A percentile compares a stretch with the other conserved stretches of the same genome.
phyloP scores from a whole-genome alignment of 2,888 invertebrate genomes.

The Argyresthia albistria region DNA sequence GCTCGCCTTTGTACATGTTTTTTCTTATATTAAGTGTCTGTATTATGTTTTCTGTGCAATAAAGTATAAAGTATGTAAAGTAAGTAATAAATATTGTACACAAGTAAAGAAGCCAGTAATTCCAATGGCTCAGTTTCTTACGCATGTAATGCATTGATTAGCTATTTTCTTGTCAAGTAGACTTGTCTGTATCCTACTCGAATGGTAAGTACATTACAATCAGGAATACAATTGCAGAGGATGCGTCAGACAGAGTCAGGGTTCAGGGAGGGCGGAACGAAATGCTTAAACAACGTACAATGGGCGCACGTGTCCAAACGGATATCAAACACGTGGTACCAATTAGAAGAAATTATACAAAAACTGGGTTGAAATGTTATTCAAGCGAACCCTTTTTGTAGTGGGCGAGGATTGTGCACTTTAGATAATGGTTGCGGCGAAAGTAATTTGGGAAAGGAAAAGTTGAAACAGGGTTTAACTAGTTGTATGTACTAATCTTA shows the following conservation, averaged over 20 bases:
- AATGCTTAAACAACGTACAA: slow-evolving; percentile 52
- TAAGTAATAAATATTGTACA: too few relatives aligned
- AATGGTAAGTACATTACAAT: too few relatives aligned
- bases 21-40: too few relatives aligned
- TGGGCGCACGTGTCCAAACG: slow-evolving; percentile 57
- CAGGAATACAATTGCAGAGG: background rate
- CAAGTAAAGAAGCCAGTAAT: background rate
- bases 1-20: too few relatives aligned
- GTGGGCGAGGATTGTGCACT: too few relatives aligned
- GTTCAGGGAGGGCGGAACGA: slow-evolving; percentile 32
- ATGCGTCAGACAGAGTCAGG: background rate
- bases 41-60: too few relatives aligned
- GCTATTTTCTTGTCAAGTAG: slow-evolving; percentile 40
- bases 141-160: slow-evolving; percentile 8
- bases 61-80: too few relatives aligned
- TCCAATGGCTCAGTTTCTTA: too few relatives aligned
- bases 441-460: background rate
- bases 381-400: slow-evolving; percentile 23
- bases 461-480: too few relatives aligned
- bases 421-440: background rate
- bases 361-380: slow-evolving; percentile 36
- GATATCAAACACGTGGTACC: slow-evolving; percentile 63
- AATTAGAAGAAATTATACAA: slow-evolving; percentile 53
- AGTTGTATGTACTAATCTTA: too few relatives aligned
- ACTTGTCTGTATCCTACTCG: too few relatives aligned